phyloP scores from a whole-genome alignment of 2,888 invertebrate species.

The Lacanobia oleracea region DNA sequence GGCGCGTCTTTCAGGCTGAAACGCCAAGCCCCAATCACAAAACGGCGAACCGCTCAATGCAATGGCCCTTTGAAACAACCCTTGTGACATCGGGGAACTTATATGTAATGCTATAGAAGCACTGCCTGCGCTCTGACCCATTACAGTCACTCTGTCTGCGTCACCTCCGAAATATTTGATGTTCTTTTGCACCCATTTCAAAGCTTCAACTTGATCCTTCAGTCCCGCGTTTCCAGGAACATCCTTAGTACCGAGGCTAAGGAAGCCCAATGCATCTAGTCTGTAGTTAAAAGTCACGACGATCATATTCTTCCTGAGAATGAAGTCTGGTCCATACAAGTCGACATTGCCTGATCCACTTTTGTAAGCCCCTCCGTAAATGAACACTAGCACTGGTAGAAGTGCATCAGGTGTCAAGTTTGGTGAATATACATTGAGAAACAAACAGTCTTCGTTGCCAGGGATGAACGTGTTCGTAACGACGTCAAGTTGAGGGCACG shows the following conservation, averaged over 20 bases:
- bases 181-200: slow-evolving; percentile 44
- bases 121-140: slow-evolving; percentile 46
- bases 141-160: slow-evolving; percentile 27
- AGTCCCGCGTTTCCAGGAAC: slow-evolving; percentile 47
- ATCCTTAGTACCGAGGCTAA: slow-evolving; percentile 18
- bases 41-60: slow-evolving; percentile 29
- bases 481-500: slow-evolving; percentile 30
- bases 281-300: slow-evolving; percentile 44
- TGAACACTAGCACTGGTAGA: slow-evolving; percentile 32
- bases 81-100: slow-evolving; percentile 40
- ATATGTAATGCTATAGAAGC: slow-evolving; percentile 32
- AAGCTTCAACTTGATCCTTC: slow-evolving; percentile 42
- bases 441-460: slow-evolving; percentile 43
- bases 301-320: slow-evolving; percentile 22
- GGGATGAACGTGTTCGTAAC: slow-evolving; percentile 2
- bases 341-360: slow-evolving; percentile 36
- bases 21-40: slow-evolving; percentile 24
- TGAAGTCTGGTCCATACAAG: slow-evolving; percentile 29
- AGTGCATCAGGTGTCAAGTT: slow-evolving; percentile 10
- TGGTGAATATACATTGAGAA: slow-evolving; percentile 46
- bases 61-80: slow-evolving; percentile 42
- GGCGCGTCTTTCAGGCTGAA: slow-evolving; percentile 32
- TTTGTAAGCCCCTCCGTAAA: slow-evolving; percentile 37
- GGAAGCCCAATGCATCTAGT: slow-evolving; percentile 41
- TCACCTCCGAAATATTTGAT: slow-evolving; percentile 42